Evolutionary conservation across 2,888 invertebrate species (phyloP).

Genomic region (Isotomurus palustris): DNA sequence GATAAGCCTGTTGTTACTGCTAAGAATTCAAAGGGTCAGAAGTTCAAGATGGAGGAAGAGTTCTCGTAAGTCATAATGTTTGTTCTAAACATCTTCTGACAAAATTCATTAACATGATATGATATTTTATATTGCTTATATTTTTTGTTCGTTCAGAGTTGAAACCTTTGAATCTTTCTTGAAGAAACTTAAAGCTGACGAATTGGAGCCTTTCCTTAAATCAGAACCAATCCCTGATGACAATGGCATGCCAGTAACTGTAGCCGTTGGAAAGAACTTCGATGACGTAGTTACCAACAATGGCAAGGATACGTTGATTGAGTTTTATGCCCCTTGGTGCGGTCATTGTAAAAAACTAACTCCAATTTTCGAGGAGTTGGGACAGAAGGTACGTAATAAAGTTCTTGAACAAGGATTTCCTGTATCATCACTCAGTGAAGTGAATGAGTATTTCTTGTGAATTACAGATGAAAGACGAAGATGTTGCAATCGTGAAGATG

Average conservation of each 20-base stretch:
- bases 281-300: conserved; percentile 87
- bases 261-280: conserved; percentile 96
- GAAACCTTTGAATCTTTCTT: conserved; percentile 81
- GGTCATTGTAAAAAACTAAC: conserved; percentile 96
- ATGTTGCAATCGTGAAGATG: conserved; percentile 90
- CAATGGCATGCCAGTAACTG: conserved; percentile 75
- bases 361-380: conserved; percentile 91
- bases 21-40: conserved; percentile 75
- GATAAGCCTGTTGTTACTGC: conserved; percentile 88
- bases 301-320: conserved; percentile 86
- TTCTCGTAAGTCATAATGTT: conserved; percentile 55
- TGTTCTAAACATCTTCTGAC: background rate
- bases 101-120: conserved; percentile 1
- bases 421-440: background rate
- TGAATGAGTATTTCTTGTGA: background rate
- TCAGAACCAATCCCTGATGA: conserved; percentile 86
- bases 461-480: conserved; percentile 70
- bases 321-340: conserved; percentile 99
- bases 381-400: conserved; percentile 64
- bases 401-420: background rate
- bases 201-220: conserved; percentile 86
- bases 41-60: conserved; percentile 82
- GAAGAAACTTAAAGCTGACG: conserved; percentile 72
- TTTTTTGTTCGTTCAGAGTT: conserved; percentile 57
- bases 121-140: background rate